Base-by-base conservation (phyloP, 30 jellyfish, hydroid and myxozoan species). In the Aurelia coerulea region DNA sequence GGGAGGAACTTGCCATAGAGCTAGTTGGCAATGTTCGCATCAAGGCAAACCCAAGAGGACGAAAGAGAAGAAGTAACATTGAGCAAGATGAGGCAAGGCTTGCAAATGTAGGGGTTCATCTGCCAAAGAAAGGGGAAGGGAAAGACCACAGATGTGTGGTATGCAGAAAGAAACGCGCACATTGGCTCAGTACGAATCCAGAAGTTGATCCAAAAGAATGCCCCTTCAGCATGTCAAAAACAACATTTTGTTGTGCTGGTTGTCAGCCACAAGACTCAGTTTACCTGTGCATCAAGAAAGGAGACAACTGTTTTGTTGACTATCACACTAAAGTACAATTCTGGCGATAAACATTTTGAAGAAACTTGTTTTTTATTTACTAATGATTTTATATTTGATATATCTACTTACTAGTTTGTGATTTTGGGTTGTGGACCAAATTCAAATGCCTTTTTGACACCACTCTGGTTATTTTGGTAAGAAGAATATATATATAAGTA, bases 251-350 rank as follows among this genome's bases (percentile, higher is more conserved):
- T 65, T 59, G 76, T 35, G 46, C 49, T 50, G 87, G 87, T 73
- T 73, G 84, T 73, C 70, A 73, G 84, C 54, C 84, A 73, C 59
- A 41, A 46, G 84, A 41, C 62, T 34, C 84, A 34, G 84, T 73
- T 5, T 10, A 73, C 68, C 84, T 73, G 46, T 73, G 68, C 34
- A 73, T 73, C 29, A 73, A 52, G 53, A 73, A 73, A 35, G 84
- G 42, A 46, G 42, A 73, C 33, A 73, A 73, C 70, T 65, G 74
- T 10, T 65, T 65, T 18, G 16, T 65, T 65, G 37, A 51, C 69
- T 73, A 73, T 50, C 59, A 50, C 69, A 73, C 84, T 17, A 73
- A 73, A 73, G 70, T 73, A 34, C 69, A 49, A 52, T 73, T 73
- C 42, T 73, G 84, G 70, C 53, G 58, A 16, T 41, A 10, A 31